A percentile compares a stretch with the other conserved stretches of the same genome.
Conservation (phyloP, 2,888 invertebrate genomes). For the Ectemnius lituratus region DNA sequence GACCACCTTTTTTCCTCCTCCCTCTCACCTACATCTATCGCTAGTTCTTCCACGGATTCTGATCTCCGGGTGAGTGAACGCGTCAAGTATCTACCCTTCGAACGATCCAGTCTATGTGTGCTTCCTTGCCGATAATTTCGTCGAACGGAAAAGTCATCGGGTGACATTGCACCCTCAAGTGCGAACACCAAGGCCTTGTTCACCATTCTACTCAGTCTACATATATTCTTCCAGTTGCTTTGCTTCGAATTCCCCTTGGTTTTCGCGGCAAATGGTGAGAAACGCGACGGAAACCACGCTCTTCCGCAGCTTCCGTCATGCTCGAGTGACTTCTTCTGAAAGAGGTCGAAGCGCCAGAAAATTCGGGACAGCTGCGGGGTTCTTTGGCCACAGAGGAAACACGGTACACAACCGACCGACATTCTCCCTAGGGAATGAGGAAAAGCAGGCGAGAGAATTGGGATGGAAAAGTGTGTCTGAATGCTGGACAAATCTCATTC, state of each 20-base stretch:
- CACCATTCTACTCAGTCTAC: neutral
- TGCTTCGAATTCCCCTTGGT: neutral
- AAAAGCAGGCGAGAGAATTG: conserved; percentile 9
- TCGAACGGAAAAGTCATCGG: conserved; percentile 67
- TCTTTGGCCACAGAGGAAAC: neutral
- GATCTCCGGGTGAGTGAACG: neutral
- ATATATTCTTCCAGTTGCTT: conserved; percentile 1
- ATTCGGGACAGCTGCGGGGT: conserved; percentile 44
- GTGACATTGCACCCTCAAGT: conserved; percentile 50
- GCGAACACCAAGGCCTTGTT: neutral
- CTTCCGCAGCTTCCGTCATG: conserved; percentile 34
- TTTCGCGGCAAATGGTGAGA: conserved; percentile 17
- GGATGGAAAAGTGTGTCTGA: conserved; percentile 11
- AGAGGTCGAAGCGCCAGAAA: conserved; percentile 48
- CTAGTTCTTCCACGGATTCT: too few relatives aligned
- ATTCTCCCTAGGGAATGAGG: conserved; percentile 7
- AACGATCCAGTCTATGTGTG: conserved; percentile 43
- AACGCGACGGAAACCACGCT: conserved; percentile 14
- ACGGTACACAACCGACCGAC: too few relatives aligned
- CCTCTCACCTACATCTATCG: conserved; percentile 18
- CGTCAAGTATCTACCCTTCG: neutral
- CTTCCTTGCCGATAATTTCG: conserved; percentile 72
- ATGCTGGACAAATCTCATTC: conserved; percentile 2
- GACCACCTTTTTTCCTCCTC: conserved; percentile 53
- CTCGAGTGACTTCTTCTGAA: conserved; percentile 39